Conservation (phyloP, 2,888 invertebrate species). For the Diaphora mendica region DNA sequence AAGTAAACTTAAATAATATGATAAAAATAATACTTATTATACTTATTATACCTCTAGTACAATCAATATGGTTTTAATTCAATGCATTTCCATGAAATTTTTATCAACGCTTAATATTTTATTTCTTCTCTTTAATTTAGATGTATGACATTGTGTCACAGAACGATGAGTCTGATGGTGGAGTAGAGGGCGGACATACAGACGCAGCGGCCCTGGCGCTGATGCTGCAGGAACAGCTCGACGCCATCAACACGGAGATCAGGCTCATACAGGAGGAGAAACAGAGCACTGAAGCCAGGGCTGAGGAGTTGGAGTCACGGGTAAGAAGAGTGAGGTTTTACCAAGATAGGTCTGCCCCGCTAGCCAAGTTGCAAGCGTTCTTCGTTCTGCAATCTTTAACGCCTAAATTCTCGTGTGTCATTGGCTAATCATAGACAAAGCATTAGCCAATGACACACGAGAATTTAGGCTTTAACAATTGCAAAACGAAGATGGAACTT, state of each 20-base stretch:
- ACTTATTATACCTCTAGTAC: neutral
- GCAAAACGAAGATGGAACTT: too few species aligned
- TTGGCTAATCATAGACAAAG: too few species aligned
- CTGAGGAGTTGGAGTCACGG: conserved; percentile 98
- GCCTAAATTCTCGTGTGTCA: too few species aligned
- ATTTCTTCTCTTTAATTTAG: conserved; percentile 12
- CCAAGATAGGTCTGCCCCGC: too few species aligned
- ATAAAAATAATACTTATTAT: too few species aligned
- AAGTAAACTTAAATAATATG: neutral
- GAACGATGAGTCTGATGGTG: conserved; percentile 81
- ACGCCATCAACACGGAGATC: conserved; percentile 99
- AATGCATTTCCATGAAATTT: neutral
- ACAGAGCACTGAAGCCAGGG: conserved; percentile 97
- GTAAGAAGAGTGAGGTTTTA: conserved; percentile 57
- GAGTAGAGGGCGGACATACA: conserved; percentile 88
- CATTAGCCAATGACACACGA: too few species aligned
- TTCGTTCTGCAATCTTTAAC: too few species aligned
- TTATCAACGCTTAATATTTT: neutral
- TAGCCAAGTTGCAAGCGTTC: too few species aligned
- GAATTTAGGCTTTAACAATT: too few species aligned
- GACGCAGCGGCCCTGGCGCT: conserved; percentile 99
- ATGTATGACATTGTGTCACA: conserved; percentile 39
- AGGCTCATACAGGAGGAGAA: conserved; percentile 96
- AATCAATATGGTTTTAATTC: neutral
- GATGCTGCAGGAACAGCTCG: conserved; percentile 99